Evolutionary conservation across 2,888 invertebrate species (phyloP), one percentile per base, ranked within the genome.

Genomic region (Pachliopta kotzebuea): DNA sequence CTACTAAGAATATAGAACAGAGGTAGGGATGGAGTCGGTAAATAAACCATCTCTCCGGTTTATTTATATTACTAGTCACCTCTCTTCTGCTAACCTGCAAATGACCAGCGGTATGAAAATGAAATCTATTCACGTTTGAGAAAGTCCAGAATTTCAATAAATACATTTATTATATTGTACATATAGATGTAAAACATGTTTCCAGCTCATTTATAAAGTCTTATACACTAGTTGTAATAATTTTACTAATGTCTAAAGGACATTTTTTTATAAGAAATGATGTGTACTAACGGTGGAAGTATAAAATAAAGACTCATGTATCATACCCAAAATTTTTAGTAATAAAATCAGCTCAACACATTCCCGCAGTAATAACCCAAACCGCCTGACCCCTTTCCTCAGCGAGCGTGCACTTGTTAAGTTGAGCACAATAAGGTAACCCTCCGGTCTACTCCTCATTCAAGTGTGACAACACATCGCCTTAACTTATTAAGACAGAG

Each of bases 351-450:
- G 20, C 76, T 81, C 84, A 67, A 78, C 23, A 18, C 11, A 37
- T 68, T 66, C 63, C n/a, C 57, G 9, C 69, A 72, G 58, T 65
- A 57, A 63, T 49, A 66, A 62, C 73, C 70, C 67, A 70, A 73
- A 69, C 68, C 72, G 72, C 71, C 70, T 75, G 76, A 80, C 82
- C 84, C 83, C 73, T 69, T 74, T 71, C 62, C 72, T 71, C 72
- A 70, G 75, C 66, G 69, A 73, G 71, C 75, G 68, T 81, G 78
- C 83, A 84, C 84, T 86, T 81, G 80, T 76, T 74, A 67, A 69
- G 66, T 68, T 62, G 67, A 70, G 71, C 67, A 76, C 76, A 80
- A 78, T 76, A 70, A 69, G 67, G 53, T 69, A 70, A 75, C 81
- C 81, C 83, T 81, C 77, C 71, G 70, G 67, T 65, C 67, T 69